phyloP scores from a whole-genome alignment of 2,888 invertebrate genomes.

The Parnassius orleans region DNA sequence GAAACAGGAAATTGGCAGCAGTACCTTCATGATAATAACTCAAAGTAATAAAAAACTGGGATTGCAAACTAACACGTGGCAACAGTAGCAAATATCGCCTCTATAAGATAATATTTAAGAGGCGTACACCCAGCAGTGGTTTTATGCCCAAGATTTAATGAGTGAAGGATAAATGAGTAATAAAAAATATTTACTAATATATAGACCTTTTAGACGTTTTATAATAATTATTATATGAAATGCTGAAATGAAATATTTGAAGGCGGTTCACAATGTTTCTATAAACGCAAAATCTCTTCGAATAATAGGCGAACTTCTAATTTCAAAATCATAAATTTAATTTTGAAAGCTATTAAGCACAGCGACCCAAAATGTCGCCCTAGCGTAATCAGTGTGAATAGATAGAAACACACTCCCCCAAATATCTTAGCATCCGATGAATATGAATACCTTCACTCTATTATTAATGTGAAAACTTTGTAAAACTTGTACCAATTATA shows the following conservation, averaged over 20 bases:
- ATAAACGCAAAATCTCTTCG: constrained; percentile 23
- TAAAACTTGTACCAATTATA: constrained; percentile 34
- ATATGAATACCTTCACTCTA: constrained; percentile 55
- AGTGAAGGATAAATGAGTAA: too few relatives aligned
- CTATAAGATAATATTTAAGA: too few relatives aligned
- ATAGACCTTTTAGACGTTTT: too few relatives aligned
- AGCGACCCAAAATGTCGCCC: constrained; percentile 23
- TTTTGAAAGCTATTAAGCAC: constrained; percentile 27
- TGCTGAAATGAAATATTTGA: not conserved
- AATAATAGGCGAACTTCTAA: constrained; percentile 26
- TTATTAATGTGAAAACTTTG: constrained; percentile 64
- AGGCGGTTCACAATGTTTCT: constrained; percentile 22
- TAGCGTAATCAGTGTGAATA: constrained; percentile 18
- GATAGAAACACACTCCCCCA: constrained; percentile 46
- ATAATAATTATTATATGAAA: too few relatives aligned
- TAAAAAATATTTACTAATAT: too few relatives aligned
- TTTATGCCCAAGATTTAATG: too few relatives aligned
- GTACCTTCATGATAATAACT: too few relatives aligned
- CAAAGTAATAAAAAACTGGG: too few relatives aligned
- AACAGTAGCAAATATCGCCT: too few relatives aligned
- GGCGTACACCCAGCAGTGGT: too few relatives aligned
- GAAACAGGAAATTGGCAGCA: too few relatives aligned
- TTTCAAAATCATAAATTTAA: constrained; percentile 26
- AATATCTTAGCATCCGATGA: constrained; percentile 53
- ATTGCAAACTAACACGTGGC: too few relatives aligned